These are phyloP conservation scores for Ceratotherium simum DNA, from an alignment of 2,113 vertebrate species.

Conservation along the genomic window DNA sequence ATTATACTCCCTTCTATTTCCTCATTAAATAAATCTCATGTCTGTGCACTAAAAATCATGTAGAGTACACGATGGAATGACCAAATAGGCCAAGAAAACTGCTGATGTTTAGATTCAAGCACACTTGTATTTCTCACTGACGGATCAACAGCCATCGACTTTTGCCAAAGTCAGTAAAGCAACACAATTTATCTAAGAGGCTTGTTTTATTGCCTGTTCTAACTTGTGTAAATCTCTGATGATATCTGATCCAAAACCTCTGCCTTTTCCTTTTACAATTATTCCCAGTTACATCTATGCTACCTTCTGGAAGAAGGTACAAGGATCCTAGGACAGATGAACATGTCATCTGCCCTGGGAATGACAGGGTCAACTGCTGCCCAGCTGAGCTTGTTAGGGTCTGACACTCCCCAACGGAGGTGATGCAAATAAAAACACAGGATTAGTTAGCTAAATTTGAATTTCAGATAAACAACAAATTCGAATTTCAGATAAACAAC, in stretches of 20 bases:
- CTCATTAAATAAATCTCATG: conserved; percentile 16
- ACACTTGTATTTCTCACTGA: not conserved
- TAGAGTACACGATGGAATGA: not conserved
- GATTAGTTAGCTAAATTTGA: not conserved
- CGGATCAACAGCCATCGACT: not conserved
- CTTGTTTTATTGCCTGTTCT: not conserved
- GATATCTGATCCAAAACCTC: not conserved
- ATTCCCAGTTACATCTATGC: not conserved
- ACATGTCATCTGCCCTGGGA: not conserved
- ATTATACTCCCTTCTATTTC: not conserved
- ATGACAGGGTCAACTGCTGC: not conserved
- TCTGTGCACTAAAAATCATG: not conserved
- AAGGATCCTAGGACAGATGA: not conserved
- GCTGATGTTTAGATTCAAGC: not conserved
- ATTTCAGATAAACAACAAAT: not conserved
- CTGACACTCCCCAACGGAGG: not conserved
- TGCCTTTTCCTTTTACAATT: not conserved
- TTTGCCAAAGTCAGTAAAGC: conserved; percentile 8
- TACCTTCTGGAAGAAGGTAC: not conserved
- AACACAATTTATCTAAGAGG: conserved; percentile 1
- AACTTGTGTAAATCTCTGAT: not conserved
- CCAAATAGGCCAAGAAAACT: not conserved
- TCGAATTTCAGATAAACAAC: not conserved
- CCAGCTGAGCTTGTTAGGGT: not conserved
- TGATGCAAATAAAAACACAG: not conserved